Conservation (phyloP, 2,113 vertebrate species). For the Oxygymnocypris stewartii region DNA sequence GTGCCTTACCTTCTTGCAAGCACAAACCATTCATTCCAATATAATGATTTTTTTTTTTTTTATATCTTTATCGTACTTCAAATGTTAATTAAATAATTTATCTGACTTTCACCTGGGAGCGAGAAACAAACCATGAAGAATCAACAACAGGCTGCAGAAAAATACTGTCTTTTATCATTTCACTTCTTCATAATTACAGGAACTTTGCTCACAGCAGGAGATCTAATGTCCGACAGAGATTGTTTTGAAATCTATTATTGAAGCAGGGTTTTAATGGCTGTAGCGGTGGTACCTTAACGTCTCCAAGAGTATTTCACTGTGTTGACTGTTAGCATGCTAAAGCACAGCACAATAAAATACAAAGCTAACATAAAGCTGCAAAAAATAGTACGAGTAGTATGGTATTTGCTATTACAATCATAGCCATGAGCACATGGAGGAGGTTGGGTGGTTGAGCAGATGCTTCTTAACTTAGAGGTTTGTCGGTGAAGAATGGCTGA, state of each 20-base stretch:
- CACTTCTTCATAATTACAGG: slow-evolving; percentile 1
- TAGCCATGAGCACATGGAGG: background rate
- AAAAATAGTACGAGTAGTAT: background rate
- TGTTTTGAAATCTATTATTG: background rate
- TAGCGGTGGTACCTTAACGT: background rate
- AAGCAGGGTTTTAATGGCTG: background rate
- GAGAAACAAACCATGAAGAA: slow-evolving; percentile 12
- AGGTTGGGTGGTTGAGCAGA: slow-evolving; percentile 1
- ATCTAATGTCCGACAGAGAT: background rate
- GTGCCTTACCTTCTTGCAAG: too few relatives aligned
- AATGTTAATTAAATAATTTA: background rate
- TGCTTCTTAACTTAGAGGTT: slow-evolving; percentile 33
- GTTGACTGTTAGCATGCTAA: background rate
- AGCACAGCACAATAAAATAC: background rate
- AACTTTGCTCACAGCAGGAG: slow-evolving; percentile 1
- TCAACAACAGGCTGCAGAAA: background rate
- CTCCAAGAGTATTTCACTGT: background rate
- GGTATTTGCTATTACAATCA: background rate
- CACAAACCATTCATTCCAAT: background rate
- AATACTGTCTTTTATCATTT: background rate
- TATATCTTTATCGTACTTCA: background rate
- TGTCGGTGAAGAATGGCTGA: slow-evolving; percentile 33
- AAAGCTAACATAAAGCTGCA: background rate
- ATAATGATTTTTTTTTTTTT: background rate
- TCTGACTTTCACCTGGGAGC: background rate